A percentile compares a stretch with the other conserved stretches of the same genome.
phyloP scores from a whole-genome alignment of 1,140 invertebrate genomes.

The Campodea augens region DNA sequence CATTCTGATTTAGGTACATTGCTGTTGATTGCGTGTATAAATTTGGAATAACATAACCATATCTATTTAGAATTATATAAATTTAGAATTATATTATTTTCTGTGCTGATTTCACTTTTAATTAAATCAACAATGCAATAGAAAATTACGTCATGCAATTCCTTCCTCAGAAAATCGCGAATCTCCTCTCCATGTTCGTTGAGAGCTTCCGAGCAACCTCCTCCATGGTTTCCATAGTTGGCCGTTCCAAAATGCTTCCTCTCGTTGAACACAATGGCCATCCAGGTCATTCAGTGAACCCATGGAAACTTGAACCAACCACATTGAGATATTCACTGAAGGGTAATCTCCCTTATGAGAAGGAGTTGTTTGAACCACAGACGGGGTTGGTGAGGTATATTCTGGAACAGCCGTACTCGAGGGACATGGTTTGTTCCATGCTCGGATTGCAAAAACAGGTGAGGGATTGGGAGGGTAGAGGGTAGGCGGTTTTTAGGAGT shows the following conservation, averaged over 20 bases:
- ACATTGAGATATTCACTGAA: conserved; percentile 74
- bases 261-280: conserved; percentile 85
- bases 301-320: conserved; percentile 75
- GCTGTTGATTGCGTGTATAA: too few relatives aligned
- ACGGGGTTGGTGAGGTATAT: conserved; percentile 72
- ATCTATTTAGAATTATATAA: too few relatives aligned
- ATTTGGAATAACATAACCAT: too few relatives aligned
- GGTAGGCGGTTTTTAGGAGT: too few relatives aligned
- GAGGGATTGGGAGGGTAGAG: too few relatives aligned
- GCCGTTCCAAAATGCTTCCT: conserved; percentile 72
- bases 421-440: conserved; percentile 91
- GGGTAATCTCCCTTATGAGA: conserved; percentile 79
- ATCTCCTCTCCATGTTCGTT: conserved; percentile 68
- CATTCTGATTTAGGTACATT: too few relatives aligned
- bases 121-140: too few relatives aligned
- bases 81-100: too few relatives aligned
- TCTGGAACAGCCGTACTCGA: conserved; percentile 82
- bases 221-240: conserved; percentile 87
- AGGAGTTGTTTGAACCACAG: conserved; percentile 75
- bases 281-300: conserved; percentile 66
- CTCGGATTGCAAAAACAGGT: conserved; percentile 77
- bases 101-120: too few relatives aligned
- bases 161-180: conserved; percentile 53
- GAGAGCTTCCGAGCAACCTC: conserved; percentile 78
- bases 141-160: too few relatives aligned